These are phyloP conservation scores for Silurus asotus DNA, from an alignment of 2,113 vertebrate species.

Conservation along the genomic window DNA sequence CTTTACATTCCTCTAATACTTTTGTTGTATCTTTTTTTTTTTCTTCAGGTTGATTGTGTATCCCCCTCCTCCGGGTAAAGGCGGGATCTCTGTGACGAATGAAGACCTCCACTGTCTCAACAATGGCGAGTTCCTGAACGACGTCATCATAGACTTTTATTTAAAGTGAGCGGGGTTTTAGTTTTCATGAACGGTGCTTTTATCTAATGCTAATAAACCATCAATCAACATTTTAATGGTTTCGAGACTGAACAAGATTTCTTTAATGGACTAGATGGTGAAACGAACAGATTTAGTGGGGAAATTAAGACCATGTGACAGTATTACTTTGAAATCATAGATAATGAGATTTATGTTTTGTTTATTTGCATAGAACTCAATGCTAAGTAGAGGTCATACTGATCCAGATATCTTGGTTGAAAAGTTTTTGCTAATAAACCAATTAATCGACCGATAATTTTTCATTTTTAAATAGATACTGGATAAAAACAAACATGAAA, in stretches of 20 bases:
- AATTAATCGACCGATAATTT: too few relatives aligned
- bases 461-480: too few relatives aligned
- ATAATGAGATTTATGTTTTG: too few relatives aligned
- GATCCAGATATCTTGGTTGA: too few relatives aligned
- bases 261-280: not conserved
- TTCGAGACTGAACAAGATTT: not conserved
- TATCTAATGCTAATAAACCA: not conserved
- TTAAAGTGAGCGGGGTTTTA: slow-evolving; percentile 86
- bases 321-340: too few relatives aligned
- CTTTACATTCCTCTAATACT: not conserved
- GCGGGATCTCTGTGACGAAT: slow-evolving; percentile 95
- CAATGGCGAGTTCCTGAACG: slow-evolving; percentile 97
- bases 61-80: slow-evolving; percentile 94
- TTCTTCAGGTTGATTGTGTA: slow-evolving; percentile 87
- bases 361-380: too few relatives aligned
- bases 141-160: slow-evolving; percentile 99
- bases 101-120: slow-evolving; percentile 98
- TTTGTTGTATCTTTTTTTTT: not conserved
- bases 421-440: too few relatives aligned
- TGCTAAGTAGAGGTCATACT: too few relatives aligned
- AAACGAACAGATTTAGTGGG: not conserved
- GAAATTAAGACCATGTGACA: too few relatives aligned
- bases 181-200: not conserved
- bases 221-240: too few relatives aligned
- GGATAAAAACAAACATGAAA: too few relatives aligned